Base-by-base conservation (phyloP, 2,888 invertebrate genomes). In the Patella caerulea region DNA sequence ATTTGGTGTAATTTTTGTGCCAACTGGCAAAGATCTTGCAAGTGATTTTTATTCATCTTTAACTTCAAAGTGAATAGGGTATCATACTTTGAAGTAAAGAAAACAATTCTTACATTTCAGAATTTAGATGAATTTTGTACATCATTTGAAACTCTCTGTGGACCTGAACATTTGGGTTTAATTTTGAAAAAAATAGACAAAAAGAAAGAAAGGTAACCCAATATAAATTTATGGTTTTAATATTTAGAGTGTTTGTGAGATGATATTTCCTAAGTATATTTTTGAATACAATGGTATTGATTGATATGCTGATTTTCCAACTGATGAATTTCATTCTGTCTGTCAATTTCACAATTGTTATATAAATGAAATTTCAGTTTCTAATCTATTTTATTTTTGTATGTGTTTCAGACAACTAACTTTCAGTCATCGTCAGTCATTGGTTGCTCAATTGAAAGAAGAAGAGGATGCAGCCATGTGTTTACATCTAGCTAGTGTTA, bases 101-200 rank as follows among this genome's bases (percentile, higher is more conserved):
- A 45, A 45, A 45, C 7, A 45, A 1, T 45, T 45, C 45, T 45
- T 45, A 45, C 74, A 65, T 84, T 84, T 2, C 80, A 90, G 89
- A 86, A 84, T 70, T 92, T 96, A 78, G 97, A 97, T 77, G 95
- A 95, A 5, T 97, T 97, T 91, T 94, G 96, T 85, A 93, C 93
- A 84, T 93, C 94, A n/a, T 93, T 95, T 69, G 97, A 97, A 86
- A 91, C 93, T 1, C 94, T 95, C 72, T 92, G 97, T 84, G 90
- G 94, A 24, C 93, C 94, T 56, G 90, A 87, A 65, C 87, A 88
- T 76, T 81, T 91, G 34, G 88, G 90, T 59, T 84, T 91, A n/a
- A 29, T 90, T 84, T 92, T 97, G 81, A 96, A 95, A 88, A 98
- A 97, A 92, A 93, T 95, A 81, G 98, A 98, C 90, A 97, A 97